Evolutionary conservation across 2,797 vertebrate genomes (phyloP).

Genomic region (Scolopax bukidnonensis): DNA sequence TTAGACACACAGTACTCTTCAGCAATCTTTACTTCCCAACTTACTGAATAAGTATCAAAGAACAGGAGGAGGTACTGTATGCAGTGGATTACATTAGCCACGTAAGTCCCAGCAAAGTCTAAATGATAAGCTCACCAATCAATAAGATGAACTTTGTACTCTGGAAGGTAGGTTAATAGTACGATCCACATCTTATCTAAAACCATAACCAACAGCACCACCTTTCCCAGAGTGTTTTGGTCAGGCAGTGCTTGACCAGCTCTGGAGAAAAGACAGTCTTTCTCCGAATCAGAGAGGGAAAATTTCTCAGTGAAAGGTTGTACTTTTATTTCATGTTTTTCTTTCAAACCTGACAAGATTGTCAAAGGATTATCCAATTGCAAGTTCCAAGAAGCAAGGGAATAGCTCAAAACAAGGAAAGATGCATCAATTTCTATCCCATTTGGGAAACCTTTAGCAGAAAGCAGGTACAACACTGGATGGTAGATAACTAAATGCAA

Average conservation of each 20-base stretch:
- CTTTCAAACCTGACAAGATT: neutral
- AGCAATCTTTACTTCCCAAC: neutral
- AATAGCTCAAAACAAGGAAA: neutral
- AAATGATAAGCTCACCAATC: constrained; percentile 22
- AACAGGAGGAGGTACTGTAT: neutral
- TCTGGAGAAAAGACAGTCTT: neutral
- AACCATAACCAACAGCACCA: neutral
- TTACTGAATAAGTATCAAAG: neutral
- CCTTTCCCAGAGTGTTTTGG: neutral
- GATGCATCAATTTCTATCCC: neutral
- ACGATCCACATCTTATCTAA: neutral
- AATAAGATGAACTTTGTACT: constrained; percentile 20
- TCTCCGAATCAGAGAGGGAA: neutral
- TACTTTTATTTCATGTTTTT: neutral
- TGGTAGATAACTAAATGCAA: neutral
- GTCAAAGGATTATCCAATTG: neutral
- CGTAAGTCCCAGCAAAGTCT: neutral
- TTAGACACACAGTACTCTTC: neutral
- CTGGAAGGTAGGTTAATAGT: constrained; percentile 55
- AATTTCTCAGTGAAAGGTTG: neutral
- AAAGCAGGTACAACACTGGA: neutral
- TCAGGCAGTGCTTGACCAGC: neutral
- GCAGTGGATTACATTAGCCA: neutral
- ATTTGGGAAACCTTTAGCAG: neutral
- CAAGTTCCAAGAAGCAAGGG: neutral